Evolutionary conservation across 1,140 invertebrate genomes (phyloP).

Genomic region (Tetranychus urticae): DNA sequence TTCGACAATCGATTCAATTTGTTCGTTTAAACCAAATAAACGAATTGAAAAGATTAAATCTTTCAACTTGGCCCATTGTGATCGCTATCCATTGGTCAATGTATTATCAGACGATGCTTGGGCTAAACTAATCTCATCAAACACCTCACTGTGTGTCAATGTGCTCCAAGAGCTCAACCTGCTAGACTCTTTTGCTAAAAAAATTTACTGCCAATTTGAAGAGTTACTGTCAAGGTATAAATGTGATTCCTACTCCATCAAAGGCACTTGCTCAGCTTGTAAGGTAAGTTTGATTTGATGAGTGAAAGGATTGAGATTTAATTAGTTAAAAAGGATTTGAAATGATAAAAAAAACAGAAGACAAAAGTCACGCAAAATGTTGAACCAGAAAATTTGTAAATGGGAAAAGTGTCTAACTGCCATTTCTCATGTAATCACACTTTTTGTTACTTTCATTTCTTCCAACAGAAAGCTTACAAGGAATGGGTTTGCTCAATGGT

Average conservation of each 20-base stretch:
- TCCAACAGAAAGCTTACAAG: conserved; percentile 13
- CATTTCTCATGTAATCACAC: too few relatives aligned
- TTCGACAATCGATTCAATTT: background rate
- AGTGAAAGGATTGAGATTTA: background rate
- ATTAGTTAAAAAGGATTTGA: background rate
- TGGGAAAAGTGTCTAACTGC: background rate
- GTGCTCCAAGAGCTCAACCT: background rate
- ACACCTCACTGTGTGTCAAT: background rate
- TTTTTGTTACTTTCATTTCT: background rate
- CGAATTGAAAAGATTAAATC: background rate
- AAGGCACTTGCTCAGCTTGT: background rate
- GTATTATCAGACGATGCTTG: background rate
- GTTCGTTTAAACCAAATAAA: background rate
- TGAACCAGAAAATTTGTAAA: background rate
- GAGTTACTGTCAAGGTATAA: background rate
- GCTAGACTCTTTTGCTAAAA: background rate
- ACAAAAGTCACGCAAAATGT: background rate
- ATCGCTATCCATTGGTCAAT: background rate
- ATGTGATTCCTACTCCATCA: background rate
- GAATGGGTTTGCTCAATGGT: conserved; percentile 15
- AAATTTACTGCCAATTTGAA: background rate
- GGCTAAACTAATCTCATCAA: background rate
- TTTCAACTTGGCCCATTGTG: background rate
- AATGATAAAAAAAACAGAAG: background rate
- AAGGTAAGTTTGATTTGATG: background rate